These are phyloP conservation scores for Pheosia gnoma DNA, from an alignment of 2,888 invertebrate genomes.

Conservation along the genomic window DNA sequence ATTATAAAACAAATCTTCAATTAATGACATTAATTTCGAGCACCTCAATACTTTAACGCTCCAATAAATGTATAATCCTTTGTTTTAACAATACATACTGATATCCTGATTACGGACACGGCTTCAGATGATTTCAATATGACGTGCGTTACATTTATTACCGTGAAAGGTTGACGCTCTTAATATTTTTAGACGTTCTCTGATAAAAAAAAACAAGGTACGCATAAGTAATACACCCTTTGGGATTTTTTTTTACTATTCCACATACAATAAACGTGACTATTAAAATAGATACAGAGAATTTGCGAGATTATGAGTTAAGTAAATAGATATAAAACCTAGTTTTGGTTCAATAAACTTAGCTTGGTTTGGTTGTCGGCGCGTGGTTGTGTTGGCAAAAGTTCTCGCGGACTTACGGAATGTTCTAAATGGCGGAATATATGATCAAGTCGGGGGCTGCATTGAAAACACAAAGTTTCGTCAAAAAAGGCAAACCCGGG, in stretches of 20 bases:
- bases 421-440: too few species aligned
- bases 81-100: background rate
- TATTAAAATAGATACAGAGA: background rate
- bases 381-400: too few species aligned
- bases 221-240: background rate
- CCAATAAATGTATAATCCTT: background rate
- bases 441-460: too few species aligned
- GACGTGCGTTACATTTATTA: background rate
- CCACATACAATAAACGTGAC: background rate
- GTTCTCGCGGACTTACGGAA: too few species aligned
- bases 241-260: background rate
- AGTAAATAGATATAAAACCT: too few species aligned
- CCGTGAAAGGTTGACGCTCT: background rate
- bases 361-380: too few species aligned
- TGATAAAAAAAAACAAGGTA: background rate
- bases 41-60: background rate
- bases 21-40: background rate
- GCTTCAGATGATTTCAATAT: background rate
- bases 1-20: background rate
- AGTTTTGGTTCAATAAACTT: too few species aligned
- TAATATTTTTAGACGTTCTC: background rate
- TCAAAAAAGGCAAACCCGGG: too few species aligned
- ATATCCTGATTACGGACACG: background rate
- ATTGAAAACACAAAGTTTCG: too few species aligned
- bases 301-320: too few species aligned